phyloP scores from a whole-genome alignment of 2,797 vertebrate genomes.

The Gymnoscopelus microlampas region DNA sequence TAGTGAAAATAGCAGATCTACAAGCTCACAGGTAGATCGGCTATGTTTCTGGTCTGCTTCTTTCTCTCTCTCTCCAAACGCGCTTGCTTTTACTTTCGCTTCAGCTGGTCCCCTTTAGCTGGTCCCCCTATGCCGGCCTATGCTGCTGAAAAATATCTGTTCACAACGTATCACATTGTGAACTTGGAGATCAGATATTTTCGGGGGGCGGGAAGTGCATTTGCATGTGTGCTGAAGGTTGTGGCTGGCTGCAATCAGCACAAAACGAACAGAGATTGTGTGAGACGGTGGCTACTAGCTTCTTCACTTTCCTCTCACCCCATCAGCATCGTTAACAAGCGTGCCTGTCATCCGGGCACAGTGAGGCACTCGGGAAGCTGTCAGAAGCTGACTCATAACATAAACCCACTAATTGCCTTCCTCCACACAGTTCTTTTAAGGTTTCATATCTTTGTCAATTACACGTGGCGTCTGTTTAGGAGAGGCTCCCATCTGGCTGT shows the following conservation, averaged over 20 bases:
- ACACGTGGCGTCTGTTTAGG: conserved; percentile 46
- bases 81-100: too few relatives aligned
- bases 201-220: too few relatives aligned
- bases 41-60: too few relatives aligned
- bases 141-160: too few relatives aligned
- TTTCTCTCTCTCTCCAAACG: too few relatives aligned
- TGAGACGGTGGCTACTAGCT: not conserved
- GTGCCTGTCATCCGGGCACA: conserved; percentile 1
- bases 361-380: not conserved
- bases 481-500: conserved; percentile 54
- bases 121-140: too few relatives aligned
- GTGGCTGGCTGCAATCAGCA: not conserved
- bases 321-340: not conserved
- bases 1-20: too few relatives aligned
- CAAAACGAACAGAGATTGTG: not conserved
- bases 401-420: conserved; percentile 32
- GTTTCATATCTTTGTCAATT: conserved; percentile 36
- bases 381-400: conserved; percentile 25
- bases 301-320: not conserved
- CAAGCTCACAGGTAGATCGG: too few relatives aligned
- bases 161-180: too few relatives aligned
- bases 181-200: too few relatives aligned
- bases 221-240: too few relatives aligned
- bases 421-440: conserved; percentile 47
- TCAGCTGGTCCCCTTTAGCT: too few relatives aligned